Conservation (phyloP, 2,797 vertebrate species). For the Alfaro cultratus region DNA sequence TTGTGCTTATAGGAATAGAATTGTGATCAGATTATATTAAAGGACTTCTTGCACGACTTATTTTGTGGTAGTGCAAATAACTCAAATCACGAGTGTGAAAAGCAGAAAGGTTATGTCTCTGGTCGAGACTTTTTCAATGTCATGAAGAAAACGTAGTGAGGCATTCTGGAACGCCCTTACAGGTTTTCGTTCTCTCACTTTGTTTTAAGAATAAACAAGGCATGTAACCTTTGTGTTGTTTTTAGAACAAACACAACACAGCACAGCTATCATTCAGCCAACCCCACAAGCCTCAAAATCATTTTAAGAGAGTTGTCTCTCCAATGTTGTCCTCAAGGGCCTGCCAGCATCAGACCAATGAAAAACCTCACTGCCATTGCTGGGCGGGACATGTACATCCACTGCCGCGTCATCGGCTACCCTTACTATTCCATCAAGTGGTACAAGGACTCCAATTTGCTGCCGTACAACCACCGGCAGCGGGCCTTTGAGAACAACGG, state of each 20-base stretch:
- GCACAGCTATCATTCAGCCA: constrained; percentile 57
- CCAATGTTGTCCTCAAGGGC: constrained; percentile 84
- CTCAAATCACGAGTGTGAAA: neutral
- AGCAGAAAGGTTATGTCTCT: neutral
- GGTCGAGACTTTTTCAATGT: neutral
- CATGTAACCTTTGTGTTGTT: constrained; percentile 65
- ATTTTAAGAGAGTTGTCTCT: constrained; percentile 87
- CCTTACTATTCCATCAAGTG: constrained; percentile 99
- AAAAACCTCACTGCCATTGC: constrained; percentile 99
- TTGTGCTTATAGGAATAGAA: neutral
- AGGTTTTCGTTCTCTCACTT: neutral
- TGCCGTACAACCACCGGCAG: constrained; percentile 99
- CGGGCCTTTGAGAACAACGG: constrained; percentile 96
- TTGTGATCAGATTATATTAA: neutral
- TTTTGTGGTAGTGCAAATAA: neutral
- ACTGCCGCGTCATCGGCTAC: constrained; percentile 98
- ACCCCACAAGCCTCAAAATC: constrained; percentile 74
- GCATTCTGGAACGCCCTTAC: constrained; percentile 21
- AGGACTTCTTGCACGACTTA: neutral
- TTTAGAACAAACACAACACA: constrained; percentile 67
- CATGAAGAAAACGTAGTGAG: constrained; percentile 5
- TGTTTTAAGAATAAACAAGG: constrained; percentile 61
- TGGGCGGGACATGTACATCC: constrained; percentile 96
- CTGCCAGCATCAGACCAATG: constrained; percentile 97
- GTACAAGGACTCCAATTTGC: constrained; percentile 97